These are phyloP conservation scores for Nannobrachium achirus DNA, from an alignment of 2,113 vertebrate genomes.

Conservation along the genomic window DNA sequence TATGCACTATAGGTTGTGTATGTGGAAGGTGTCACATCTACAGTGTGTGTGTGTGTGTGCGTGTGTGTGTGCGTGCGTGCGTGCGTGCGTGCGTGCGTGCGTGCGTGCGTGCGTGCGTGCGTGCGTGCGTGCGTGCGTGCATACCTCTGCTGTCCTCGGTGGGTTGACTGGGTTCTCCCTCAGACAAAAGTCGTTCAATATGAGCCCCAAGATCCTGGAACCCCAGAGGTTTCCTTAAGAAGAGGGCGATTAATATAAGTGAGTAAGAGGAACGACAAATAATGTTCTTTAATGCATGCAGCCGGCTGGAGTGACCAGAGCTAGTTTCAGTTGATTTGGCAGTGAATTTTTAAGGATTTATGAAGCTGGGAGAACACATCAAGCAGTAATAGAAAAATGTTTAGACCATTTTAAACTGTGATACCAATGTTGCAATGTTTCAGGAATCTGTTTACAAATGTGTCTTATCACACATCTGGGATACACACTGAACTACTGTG, in stretches of 20 bases:
- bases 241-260: constrained; percentile 32
- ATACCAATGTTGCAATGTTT: no score
- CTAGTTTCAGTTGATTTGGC: no score
- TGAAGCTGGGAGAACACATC: no score
- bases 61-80: background rate
- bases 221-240: constrained; percentile 86
- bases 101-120: background rate
- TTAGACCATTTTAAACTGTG: no score
- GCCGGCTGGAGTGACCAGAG: no score
- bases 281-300: background rate
- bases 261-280: background rate
- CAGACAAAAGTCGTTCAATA: constrained; percentile 86
- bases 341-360: no score
- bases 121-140: constrained; percentile 3
- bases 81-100: background rate
- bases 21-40: no score
- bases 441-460: no score
- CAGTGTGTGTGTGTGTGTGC: constrained; percentile 1
- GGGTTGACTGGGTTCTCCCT: constrained; percentile 74
- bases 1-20: no score
- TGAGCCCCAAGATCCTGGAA: constrained; percentile 92
- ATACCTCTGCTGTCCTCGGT: constrained; percentile 83
- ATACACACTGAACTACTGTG: no score
- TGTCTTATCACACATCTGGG: no score
- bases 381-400: no score